A percentile compares a stretch with the other conserved stretches of the same genome.
Evolutionary conservation across 2,797 vertebrate species (phyloP).

Genomic region (Crenuchus spilurus): DNA sequence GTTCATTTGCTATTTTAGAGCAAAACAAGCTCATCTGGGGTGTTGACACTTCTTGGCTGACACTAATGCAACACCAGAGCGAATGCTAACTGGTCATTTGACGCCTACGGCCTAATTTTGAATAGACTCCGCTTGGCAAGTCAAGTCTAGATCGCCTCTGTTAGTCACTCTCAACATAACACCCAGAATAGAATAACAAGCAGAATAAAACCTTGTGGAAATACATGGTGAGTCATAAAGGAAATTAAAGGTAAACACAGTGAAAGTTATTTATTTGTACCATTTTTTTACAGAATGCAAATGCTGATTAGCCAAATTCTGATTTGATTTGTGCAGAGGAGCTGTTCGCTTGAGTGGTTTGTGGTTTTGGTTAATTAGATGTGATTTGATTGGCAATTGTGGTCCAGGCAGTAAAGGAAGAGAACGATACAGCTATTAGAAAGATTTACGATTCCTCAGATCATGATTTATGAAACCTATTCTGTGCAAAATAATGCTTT

Average conservation of each 20-base stretch:
- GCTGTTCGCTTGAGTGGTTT: constrained; percentile 4
- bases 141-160: neutral
- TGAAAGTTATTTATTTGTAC: neutral
- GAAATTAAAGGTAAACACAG: neutral
- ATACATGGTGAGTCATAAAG: neutral
- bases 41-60: neutral
- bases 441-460: neutral
- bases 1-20: no score
- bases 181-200: neutral
- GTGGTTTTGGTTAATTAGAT: constrained; percentile 22
- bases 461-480: neutral
- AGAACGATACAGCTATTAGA: neutral
- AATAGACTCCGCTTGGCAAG: neutral
- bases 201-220: neutral
- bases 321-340: constrained; percentile 14
- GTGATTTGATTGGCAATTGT: neutral
- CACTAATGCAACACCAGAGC: neutral
- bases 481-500: neutral
- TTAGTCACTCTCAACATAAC: neutral
- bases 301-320: neutral
- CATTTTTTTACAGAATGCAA: neutral
- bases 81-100: neutral
- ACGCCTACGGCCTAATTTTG: neutral
- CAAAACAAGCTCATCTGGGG: neutral
- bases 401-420: neutral